phyloP scores from a whole-genome alignment of 2,797 vertebrate species.

The Semaprochilodus insignis region DNA sequence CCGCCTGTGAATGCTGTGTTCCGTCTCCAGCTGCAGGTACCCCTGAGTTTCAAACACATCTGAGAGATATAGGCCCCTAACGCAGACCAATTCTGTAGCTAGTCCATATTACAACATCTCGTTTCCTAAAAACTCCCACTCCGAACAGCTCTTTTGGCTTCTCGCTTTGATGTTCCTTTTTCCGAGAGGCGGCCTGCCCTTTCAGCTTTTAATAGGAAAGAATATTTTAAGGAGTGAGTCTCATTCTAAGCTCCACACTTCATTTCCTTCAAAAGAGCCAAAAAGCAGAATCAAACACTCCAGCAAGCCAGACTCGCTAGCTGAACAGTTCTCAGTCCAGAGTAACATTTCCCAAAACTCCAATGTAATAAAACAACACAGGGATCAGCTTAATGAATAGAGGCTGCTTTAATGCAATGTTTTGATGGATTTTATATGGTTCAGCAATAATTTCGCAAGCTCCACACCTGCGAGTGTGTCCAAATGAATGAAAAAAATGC shows the following conservation, averaged over 20 bases:
- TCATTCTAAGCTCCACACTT: conserved; percentile 56
- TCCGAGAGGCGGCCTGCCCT: conserved; percentile 29
- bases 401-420: conserved; percentile 44
- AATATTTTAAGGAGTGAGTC: conserved; percentile 55
- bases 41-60: conserved; percentile 21
- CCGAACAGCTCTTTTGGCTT: conserved; percentile 41
- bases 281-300: conserved; percentile 52
- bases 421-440: conserved; percentile 52
- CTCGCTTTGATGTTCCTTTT: conserved; percentile 50
- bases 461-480: conserved; percentile 41
- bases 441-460: conserved; percentile 38
- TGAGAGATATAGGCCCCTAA: conserved; percentile 1
- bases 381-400: conserved; percentile 43
- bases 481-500: conserved; percentile 43
- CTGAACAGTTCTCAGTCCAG: conserved; percentile 40
- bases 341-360: conserved; percentile 54
- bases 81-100: conserved; percentile 24
- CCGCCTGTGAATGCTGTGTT: conserved; percentile 3
- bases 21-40: conserved; percentile 2
- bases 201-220: conserved; percentile 49
- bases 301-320: conserved; percentile 33
- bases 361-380: conserved; percentile 51
- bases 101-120: conserved; percentile 41
- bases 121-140: conserved; percentile 46
- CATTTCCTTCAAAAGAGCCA: conserved; percentile 55